Base-by-base conservation (phyloP, 2,888 invertebrate species). In the Pogonocherus hispidulus region DNA sequence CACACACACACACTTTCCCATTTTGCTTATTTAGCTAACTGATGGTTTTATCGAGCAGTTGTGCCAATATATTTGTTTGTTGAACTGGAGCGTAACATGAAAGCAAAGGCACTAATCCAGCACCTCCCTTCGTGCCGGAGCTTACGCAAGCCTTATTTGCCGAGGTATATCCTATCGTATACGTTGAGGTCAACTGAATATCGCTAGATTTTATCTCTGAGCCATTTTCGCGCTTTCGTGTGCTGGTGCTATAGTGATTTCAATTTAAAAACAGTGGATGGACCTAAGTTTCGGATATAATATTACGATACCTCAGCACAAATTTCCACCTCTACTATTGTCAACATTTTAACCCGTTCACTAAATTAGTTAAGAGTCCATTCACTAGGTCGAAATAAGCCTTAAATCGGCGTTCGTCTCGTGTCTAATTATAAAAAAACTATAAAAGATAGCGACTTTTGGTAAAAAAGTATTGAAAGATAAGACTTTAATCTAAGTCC, bases 151-250 rank as follows among this genome's bases (percentile, higher is more conserved):
- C 35, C 22, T 49, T 62, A 62, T 62, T 49, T 51, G 62, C 37
- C 51, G 23, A 16, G 37, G 18, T 51, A 23, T 62, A 62, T 62
- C 62, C 51, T 35, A 62, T 60, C 47, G 60, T 32, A 35, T 49
- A 51, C 49, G 22, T 51, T 62, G 62, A 51, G 62, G 62, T 62
- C 62, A 62, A 62, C 62, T 35, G 47, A 59, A 59, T 59, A 59
- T 47, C 59, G 47, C 32, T 51, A 16, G 62, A 62, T 62, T 49
- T 62, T 62, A 62, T 62, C 62, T 62, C 62, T 49, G 35, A 20
- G 16, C n/a, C 62, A 32, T 19, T 51, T 51, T 62, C 62, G 35
- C 49, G 49, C 46, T 18, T 62, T 62, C 51, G 49, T 51, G 49
- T 51, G 51, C 46, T 37, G 19, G 37, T 35, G 32, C 47, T 27